These are phyloP conservation scores for Tragelaphus imberbis DNA, from an alignment of 2,113 vertebrate genomes.

Conservation along the genomic window DNA sequence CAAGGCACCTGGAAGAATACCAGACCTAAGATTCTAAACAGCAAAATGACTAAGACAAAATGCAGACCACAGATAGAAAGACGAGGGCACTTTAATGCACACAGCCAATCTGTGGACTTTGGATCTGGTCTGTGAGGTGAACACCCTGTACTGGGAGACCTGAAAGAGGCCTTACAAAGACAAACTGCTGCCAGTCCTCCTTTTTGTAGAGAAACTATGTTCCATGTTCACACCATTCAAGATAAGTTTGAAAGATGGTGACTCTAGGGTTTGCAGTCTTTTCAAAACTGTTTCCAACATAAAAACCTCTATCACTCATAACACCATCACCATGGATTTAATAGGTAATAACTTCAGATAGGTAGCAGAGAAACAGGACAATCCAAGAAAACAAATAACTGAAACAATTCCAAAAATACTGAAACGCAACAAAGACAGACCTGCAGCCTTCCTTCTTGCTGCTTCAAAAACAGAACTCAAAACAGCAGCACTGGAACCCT, in stretches of 20 bases:
- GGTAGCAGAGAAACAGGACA: neutral
- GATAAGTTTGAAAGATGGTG: neutral
- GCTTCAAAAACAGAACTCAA: neutral
- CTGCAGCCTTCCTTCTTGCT: neutral
- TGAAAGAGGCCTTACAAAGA: neutral
- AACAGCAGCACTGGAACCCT: neutral
- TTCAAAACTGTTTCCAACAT: neutral
- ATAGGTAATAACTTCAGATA: neutral
- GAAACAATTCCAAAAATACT: slow-evolving; percentile 6
- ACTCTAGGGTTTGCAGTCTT: neutral
- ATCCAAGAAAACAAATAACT: neutral
- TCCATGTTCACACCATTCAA: neutral
- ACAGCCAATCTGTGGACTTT: neutral
- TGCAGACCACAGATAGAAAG: neutral
- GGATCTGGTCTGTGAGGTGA: neutral
- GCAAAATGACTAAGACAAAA: neutral
- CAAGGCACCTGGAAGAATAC: neutral
- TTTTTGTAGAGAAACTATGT: neutral
- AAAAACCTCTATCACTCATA: neutral
- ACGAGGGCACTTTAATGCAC: neutral
- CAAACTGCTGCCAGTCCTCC: neutral
- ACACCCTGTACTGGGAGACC: too few relatives aligned
- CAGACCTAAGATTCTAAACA: neutral
- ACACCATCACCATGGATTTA: neutral
- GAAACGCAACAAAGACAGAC: neutral